These are phyloP conservation scores for Cyprinodon diabolis DNA, from an alignment of 2,797 vertebrate species.

Conservation along the genomic window DNA sequence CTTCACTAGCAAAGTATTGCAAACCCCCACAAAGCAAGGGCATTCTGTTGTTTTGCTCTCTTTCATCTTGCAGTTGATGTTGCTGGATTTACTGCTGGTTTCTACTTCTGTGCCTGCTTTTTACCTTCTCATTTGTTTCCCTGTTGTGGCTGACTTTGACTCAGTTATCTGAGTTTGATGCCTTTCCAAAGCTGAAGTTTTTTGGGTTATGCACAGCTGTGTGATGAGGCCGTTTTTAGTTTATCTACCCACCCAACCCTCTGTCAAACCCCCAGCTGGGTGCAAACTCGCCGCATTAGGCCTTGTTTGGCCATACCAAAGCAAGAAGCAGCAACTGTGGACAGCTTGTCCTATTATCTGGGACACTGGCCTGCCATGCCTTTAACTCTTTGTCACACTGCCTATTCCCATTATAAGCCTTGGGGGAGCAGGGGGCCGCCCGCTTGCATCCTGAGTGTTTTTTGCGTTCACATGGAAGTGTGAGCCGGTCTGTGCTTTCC, in stretches of 20 bases:
- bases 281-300: slow-evolving; percentile 65
- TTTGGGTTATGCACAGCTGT: slow-evolving; percentile 30
- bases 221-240: slow-evolving; percentile 55
- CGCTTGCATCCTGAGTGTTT: slow-evolving; percentile 54
- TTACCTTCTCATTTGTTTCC: slow-evolving; percentile 36
- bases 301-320: slow-evolving; percentile 66
- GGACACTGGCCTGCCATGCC: slow-evolving; percentile 64
- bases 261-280: slow-evolving; percentile 61
- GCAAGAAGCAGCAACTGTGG: slow-evolving; percentile 60
- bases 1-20: slow-evolving; percentile 76
- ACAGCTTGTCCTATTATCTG: slow-evolving; percentile 75
- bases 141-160: slow-evolving; percentile 48
- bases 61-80: slow-evolving; percentile 44
- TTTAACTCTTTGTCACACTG: slow-evolving; percentile 75
- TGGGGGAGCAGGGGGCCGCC: slow-evolving; percentile 60
- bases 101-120: slow-evolving; percentile 39
- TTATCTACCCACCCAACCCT: slow-evolving; percentile 68
- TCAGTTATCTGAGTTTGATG: slow-evolving; percentile 23
- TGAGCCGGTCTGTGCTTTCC: slow-evolving; percentile 54
- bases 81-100: slow-evolving; percentile 34
- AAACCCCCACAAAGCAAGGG: slow-evolving; percentile 77
- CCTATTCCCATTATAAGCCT: slow-evolving; percentile 70
- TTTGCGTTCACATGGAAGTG: slow-evolving; percentile 35
- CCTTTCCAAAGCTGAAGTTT: slow-evolving; percentile 42
- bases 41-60: slow-evolving; percentile 60